Evolutionary conservation across 2,888 invertebrate species (phyloP), one percentile per base, ranked within the genome.

Genomic region (Pseudococcus longispinus): DNA sequence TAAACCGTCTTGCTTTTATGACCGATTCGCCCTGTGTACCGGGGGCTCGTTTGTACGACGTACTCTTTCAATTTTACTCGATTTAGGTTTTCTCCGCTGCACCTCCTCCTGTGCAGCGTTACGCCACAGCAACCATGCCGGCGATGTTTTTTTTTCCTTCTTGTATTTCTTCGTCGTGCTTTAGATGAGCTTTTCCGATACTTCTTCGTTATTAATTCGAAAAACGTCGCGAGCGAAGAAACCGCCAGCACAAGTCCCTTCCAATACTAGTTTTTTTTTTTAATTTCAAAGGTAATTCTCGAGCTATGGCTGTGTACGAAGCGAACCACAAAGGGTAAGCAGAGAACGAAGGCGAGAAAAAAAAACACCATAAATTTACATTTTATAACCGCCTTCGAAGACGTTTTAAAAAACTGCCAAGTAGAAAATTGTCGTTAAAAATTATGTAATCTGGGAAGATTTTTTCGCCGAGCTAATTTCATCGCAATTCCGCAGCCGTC

Each of bases 41-140:
- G n/a, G 1, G n/a, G 4, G 60, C 60, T 74, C 74, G 74, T 29
- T 74, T 74, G 74, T 74, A 74, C 18, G 74, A n/a, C 74, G 26
- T 74, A 74, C 74, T 74, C 74, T 74, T 74, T 74, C 74, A 74
- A 74, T 74, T 74, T 74, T 74, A 74, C 74, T 74, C 74, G 74
- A 74, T 74, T 74, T 74, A 74, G 32, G 9, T 74, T 37, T 23
- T 26, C 26, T 9, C 9, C 23, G 5, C 26, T 26, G 23, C n/a
- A n/a, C 26, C 26, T 11, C 37, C 37, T 11, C 9, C 13, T 3
- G 6, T 13, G 9, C 8, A 60, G 1, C 60, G 60, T 20, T 60
- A 60, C 60, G 20, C 9, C 11, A 11, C 2, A 23, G 65, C n/a
- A 51, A 51, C 26, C 26, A 60, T 23, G 23, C 26, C 13, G 20